A percentile compares a stretch with the other conserved stretches of the same genome.
phyloP scores from a whole-genome alignment of 2,888 invertebrate species.

The Andrena flavipes region DNA sequence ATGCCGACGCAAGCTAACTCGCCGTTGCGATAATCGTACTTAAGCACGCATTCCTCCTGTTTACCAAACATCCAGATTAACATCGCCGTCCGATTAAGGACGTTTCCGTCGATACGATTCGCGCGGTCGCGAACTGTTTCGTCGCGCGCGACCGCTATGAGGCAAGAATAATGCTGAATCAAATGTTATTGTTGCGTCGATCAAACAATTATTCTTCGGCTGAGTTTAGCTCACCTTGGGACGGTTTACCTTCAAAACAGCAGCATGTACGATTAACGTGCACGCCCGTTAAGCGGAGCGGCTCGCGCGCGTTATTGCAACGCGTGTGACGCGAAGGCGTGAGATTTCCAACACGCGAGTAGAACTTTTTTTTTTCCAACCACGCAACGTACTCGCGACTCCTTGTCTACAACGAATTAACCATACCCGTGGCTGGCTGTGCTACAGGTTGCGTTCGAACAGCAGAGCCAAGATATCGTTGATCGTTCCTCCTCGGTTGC shows the following conservation, averaged over 20 bases:
- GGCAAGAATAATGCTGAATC: constrained; percentile 71
- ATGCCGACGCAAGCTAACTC: no score
- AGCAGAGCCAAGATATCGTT: not conserved
- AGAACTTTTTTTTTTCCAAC: constrained; percentile 27
- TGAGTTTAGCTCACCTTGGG: constrained; percentile 69
- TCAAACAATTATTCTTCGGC: constrained; percentile 72
- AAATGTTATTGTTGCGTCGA: constrained; percentile 71
- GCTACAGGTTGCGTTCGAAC: not conserved
- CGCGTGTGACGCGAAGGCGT: constrained; percentile 11
- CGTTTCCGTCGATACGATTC: constrained; percentile 11
- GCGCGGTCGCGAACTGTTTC: constrained; percentile 12
- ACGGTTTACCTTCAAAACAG: constrained; percentile 71
- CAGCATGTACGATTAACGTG: constrained; percentile 55
- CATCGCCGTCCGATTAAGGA: constrained; percentile 32
- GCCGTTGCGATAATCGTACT: no score
- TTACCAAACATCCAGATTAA: no score
- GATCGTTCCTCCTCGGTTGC: not conserved
- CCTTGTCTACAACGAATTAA: constrained; percentile 22
- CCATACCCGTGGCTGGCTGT: not conserved
- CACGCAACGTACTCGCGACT: not conserved
- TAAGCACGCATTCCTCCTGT: no score
- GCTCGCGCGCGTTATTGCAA: constrained; percentile 32
- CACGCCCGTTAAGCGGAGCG: constrained; percentile 27
- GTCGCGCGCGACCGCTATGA: constrained; percentile 9
- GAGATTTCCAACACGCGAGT: constrained; percentile 37